A percentile compares a stretch with the other conserved stretches of the same genome.
These are phyloP conservation scores for Tympanuchus pallidicinctus DNA, from an alignment of 2,113 vertebrate genomes.

Conservation along the genomic window DNA sequence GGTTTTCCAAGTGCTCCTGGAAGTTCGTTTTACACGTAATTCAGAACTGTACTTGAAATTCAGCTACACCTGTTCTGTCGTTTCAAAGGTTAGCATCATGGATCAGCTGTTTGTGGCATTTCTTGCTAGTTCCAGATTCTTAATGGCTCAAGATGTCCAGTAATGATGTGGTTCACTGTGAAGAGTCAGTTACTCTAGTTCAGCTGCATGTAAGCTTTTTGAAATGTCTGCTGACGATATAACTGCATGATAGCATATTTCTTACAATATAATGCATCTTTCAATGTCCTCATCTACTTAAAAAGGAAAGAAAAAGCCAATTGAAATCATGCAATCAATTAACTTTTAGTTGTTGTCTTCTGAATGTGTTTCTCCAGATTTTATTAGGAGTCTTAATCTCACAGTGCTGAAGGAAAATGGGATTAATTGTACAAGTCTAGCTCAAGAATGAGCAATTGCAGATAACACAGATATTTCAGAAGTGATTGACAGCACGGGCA, in stretches of 20 bases:
- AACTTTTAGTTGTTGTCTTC: neutral
- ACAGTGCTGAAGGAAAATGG: neutral
- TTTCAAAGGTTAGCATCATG: neutral
- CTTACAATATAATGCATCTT: neutral
- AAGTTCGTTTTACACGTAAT: neutral
- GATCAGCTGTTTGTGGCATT: neutral
- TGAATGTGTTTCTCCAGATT: neutral
- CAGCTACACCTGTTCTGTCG: neutral
- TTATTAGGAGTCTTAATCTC: neutral
- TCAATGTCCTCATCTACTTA: neutral
- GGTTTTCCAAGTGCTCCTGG: neutral
- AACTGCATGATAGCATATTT: neutral
- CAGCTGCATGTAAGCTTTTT: neutral
- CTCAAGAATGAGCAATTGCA: neutral
- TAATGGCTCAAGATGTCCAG: neutral
- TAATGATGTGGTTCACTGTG: neutral
- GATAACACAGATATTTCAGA: neutral
- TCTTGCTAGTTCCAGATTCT: neutral
- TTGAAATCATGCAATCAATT: neutral
- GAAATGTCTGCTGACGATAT: neutral
- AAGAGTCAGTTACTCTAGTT: neutral
- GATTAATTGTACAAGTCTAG: neutral
- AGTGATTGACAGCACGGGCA: slow-evolving; percentile 23
- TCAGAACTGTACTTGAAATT: neutral
- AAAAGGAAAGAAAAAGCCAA: neutral